phyloP scores from a whole-genome alignment of 2,113 vertebrate species.

The Rhinogobius similis region DNA sequence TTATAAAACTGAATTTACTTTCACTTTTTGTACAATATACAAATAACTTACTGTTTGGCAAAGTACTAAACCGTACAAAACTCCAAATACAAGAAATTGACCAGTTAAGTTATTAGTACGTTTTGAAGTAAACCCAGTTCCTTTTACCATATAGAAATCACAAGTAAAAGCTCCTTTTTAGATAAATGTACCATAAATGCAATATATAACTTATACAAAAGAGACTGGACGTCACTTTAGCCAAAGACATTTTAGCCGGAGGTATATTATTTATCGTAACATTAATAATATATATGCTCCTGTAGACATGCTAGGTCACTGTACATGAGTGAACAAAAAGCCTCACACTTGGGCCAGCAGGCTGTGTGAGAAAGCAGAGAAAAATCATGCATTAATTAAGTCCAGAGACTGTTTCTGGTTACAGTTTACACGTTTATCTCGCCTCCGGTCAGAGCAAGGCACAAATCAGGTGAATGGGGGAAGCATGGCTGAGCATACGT shows the following conservation, averaged over 20 bases:
- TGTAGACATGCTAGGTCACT: background rate
- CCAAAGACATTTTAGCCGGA: background rate
- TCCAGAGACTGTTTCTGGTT: slow-evolving; percentile 46
- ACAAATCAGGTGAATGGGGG: slow-evolving; percentile 13
- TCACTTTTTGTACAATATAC: too few species aligned
- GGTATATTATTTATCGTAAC: background rate
- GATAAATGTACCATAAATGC: too few species aligned
- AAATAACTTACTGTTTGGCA: too few species aligned
- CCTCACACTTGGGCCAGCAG: slow-evolving; percentile 17
- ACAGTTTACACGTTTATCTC: slow-evolving; percentile 55
- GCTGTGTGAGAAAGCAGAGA: slow-evolving; percentile 26
- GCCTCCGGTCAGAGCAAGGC: slow-evolving; percentile 26
- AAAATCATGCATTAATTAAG: slow-evolving; percentile 66
- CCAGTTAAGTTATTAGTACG: too few species aligned
- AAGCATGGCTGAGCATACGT: slow-evolving; percentile 5
- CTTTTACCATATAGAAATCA: too few species aligned
- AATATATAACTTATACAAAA: too few species aligned
- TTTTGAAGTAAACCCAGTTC: too few species aligned
- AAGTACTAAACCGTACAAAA: too few species aligned
- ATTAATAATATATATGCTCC: background rate
- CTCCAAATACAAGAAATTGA: too few species aligned
- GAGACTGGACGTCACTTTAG: too few species aligned
- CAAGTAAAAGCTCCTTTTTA: too few species aligned
- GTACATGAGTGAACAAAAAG: background rate
- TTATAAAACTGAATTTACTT: too few species aligned